phyloP scores from a whole-genome alignment of 2,113 vertebrate genomes.

The Upupa epops region DNA sequence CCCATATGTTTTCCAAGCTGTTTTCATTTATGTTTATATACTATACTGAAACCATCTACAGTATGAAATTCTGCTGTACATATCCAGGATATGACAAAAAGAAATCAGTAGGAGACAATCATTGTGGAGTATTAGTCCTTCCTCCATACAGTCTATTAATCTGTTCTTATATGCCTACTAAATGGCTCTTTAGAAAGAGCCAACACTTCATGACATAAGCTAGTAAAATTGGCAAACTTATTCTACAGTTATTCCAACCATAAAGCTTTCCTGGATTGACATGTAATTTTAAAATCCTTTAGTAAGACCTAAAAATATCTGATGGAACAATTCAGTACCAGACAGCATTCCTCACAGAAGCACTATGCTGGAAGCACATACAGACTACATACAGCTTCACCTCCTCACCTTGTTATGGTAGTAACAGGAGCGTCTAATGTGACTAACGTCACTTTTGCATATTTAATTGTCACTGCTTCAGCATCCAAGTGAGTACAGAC shows the following conservation, averaged over 20 bases:
- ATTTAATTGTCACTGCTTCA: neutral
- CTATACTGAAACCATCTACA: neutral
- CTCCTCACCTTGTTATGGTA: neutral
- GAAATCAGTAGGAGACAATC: neutral
- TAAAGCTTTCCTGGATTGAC: neutral
- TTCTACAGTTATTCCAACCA: constrained; percentile 22
- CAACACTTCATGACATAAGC: neutral
- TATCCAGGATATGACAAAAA: neutral
- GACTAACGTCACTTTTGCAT: neutral
- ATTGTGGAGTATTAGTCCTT: neutral
- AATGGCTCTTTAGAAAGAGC: constrained; percentile 12
- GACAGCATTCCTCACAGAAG: neutral
- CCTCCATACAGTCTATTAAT: neutral
- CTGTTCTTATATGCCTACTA: neutral
- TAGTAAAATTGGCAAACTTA: neutral
- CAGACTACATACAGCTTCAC: neutral
- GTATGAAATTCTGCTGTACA: neutral
- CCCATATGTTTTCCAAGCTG: neutral
- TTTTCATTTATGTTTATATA: constrained; percentile 27
- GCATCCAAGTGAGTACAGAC: neutral
- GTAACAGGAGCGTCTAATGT: neutral
- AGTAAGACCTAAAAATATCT: neutral
- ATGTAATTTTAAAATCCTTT: constrained; percentile 4
- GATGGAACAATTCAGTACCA: neutral
- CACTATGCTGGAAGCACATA: neutral